Conservation (phyloP, 2,113 vertebrate genomes). For the Colaptes auratus region DNA sequence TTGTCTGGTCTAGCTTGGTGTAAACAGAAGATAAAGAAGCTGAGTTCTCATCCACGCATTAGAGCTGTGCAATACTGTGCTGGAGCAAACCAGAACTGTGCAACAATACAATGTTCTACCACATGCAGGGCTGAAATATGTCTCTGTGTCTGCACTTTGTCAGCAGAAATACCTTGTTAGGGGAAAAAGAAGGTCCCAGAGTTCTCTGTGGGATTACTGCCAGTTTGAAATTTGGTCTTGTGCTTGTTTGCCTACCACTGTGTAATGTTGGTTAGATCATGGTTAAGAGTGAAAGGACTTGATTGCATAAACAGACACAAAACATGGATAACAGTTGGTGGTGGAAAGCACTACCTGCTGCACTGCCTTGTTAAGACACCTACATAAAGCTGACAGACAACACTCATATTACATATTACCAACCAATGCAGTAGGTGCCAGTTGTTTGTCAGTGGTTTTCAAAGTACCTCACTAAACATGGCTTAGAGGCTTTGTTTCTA, state of each 20-base stretch:
- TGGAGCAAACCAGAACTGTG: not conserved
- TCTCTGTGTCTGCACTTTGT: not conserved
- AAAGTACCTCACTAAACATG: not conserved
- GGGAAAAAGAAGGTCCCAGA: not conserved
- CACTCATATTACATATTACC: not conserved
- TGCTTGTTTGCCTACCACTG: not conserved
- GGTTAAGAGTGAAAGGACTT: constrained; percentile 41
- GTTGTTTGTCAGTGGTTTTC: not conserved
- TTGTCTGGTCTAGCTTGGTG: not conserved
- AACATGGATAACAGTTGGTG: constrained; percentile 54
- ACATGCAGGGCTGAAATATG: not conserved
- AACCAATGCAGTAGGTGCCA: not conserved
- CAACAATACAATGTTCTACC: not conserved
- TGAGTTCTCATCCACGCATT: not conserved
- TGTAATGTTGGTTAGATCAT: constrained; percentile 47
- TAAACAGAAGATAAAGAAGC: not conserved
- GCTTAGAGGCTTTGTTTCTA: not conserved
- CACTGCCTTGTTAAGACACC: not conserved
- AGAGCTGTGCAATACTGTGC: not conserved
- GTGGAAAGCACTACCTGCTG: not conserved
- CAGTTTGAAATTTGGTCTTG: not conserved
- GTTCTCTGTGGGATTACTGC: not conserved
- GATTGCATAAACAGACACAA: constrained; percentile 69
- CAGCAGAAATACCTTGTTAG: not conserved
- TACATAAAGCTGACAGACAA: not conserved